phyloP scores from a whole-genome alignment of 2,113 vertebrate genomes.

The Euleptes europaea region DNA sequence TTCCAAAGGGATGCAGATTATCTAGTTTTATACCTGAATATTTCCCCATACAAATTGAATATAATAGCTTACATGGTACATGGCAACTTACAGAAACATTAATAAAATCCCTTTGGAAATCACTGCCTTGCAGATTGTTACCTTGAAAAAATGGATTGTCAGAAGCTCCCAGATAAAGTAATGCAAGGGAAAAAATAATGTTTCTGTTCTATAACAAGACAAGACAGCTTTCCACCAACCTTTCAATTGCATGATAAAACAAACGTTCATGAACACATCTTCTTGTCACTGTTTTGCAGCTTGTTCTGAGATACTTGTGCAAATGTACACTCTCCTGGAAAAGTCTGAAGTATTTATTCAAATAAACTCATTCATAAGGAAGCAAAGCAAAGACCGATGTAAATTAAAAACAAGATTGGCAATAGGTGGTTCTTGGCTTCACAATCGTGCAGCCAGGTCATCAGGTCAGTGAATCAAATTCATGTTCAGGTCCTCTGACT shows the following conservation, averaged over 20 bases:
- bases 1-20: conserved; percentile 79
- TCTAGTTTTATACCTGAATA: conserved; percentile 81
- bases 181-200: conserved; percentile 67
- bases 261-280: conserved; percentile 40
- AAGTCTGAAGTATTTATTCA: background rate
- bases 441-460: background rate
- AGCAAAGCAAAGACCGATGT: background rate
- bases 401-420: background rate
- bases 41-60: conserved; percentile 74
- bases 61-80: conserved; percentile 59
- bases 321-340: background rate
- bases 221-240: conserved; percentile 64
- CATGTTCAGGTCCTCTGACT: background rate
- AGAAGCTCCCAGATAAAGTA: conserved; percentile 70
- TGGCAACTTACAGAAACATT: conserved; percentile 61
- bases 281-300: background rate
- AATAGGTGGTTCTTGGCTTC: too few relatives aligned
- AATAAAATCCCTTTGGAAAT: conserved; percentile 75
- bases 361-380: background rate
- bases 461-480: background rate
- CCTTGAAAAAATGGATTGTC: conserved; percentile 60
- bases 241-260: conserved; percentile 66
- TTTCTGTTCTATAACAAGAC: conserved; percentile 72
- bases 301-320: background rate
- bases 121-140: conserved; percentile 56